Evolutionary conservation across 2,888 invertebrate species (phyloP).

Genomic region (Rotaria sp.): DNA sequence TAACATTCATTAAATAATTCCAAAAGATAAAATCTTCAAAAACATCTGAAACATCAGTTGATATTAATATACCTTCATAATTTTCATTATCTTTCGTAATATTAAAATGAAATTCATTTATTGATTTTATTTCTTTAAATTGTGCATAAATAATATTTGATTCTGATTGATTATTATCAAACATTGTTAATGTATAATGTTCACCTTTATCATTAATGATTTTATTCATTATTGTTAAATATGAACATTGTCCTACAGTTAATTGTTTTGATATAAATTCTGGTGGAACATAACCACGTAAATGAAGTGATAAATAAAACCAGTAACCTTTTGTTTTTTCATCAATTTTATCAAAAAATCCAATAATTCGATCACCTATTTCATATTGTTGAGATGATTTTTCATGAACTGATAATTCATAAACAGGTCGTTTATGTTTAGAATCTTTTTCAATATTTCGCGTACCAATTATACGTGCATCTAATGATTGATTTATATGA

Average conservation of each 20-base stretch:
- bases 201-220: not conserved
- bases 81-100: not conserved
- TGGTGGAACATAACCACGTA: not conserved
- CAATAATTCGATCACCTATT: not conserved
- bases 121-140: not conserved
- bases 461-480: not conserved
- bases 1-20: not conserved
- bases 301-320: not conserved
- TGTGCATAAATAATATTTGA: not conserved
- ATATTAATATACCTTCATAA: not conserved
- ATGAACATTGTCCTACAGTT: not conserved
- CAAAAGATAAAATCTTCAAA: not conserved
- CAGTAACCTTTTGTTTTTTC: not conserved
- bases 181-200: not conserved
- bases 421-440: not conserved
- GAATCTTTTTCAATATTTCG: conserved; percentile 1
- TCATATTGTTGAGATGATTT: not conserved
- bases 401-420: not conserved
- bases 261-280: not conserved
- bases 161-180: not conserved
- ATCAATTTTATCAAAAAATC: not conserved
- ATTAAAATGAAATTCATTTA: conserved; percentile 2
- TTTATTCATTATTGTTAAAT: not conserved
- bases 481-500: not conserved
- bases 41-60: not conserved